These are phyloP conservation scores for Creontiades dilutus DNA, from an alignment of 2,888 invertebrate species.

Conservation along the genomic window DNA sequence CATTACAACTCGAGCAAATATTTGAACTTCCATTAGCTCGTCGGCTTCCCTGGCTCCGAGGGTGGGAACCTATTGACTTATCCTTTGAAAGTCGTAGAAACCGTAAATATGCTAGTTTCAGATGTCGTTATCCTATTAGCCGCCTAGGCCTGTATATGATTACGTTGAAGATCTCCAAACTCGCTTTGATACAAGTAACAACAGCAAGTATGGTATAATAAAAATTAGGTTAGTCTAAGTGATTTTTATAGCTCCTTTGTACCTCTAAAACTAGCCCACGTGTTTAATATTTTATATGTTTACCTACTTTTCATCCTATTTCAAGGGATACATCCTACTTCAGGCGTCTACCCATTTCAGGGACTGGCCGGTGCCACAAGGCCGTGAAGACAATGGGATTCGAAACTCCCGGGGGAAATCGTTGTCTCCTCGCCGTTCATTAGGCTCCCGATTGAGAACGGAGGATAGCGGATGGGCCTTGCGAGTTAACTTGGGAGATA, in stretches of 20 bases:
- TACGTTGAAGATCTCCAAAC: no score
- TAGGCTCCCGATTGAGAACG: neutral
- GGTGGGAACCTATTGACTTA: conserved; percentile 14
- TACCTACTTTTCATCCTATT: no score
- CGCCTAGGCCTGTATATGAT: neutral
- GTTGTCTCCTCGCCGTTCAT: conserved; percentile 3
- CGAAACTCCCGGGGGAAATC: conserved; percentile 6
- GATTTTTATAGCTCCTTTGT: no score
- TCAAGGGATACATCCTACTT: no score
- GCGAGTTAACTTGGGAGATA: conserved; percentile 37
- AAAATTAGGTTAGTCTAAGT: no score
- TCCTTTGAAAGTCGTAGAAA: neutral
- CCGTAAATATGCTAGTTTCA: neutral
- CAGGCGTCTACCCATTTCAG: no score
- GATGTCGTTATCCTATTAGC: neutral
- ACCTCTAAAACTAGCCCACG: no score
- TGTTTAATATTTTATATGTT: no score
- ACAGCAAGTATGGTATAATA: no score
- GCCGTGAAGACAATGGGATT: neutral
- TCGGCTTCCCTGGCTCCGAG: neutral
- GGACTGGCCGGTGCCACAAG: no score
- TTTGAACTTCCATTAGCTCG: conserved; percentile 51
- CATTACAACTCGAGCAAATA: conserved; percentile 59
- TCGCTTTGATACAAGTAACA: no score
- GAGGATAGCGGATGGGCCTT: neutral